These are phyloP conservation scores for Agrochola lota DNA, from an alignment of 2,888 invertebrate species.

Conservation along the genomic window DNA sequence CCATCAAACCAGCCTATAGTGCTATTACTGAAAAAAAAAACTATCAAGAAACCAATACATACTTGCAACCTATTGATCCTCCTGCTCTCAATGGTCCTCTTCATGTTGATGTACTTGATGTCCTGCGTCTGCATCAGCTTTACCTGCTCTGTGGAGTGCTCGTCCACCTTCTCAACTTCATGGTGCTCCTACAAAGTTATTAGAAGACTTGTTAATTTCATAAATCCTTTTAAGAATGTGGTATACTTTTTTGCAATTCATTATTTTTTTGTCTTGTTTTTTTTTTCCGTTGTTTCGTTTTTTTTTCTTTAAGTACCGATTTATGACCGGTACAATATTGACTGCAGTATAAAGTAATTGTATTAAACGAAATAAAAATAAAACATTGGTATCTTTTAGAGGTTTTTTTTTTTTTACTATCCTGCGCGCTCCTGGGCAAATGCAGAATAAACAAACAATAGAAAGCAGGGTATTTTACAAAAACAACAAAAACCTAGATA, in stretches of 20 bases:
- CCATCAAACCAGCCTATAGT: too few species aligned
- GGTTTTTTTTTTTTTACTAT: too few species aligned
- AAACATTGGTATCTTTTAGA: not conserved
- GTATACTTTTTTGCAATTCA: not conserved
- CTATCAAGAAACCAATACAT: not conserved
- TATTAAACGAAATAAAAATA: not conserved
- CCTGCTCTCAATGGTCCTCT: slow-evolving; percentile 95
- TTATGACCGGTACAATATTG: not conserved
- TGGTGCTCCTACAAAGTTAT: slow-evolving; percentile 89
- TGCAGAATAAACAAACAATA: too few species aligned
- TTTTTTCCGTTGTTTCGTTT: not conserved
- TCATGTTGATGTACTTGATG: slow-evolving; percentile 96
- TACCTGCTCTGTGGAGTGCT: slow-evolving; percentile 95
- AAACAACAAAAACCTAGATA: too few species aligned
- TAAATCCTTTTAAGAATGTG: not conserved
- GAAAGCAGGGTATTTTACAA: too few species aligned
- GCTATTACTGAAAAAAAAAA: not conserved
- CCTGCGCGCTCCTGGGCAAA: too few species aligned
- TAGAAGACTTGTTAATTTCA: not conserved
- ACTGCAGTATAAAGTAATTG: not conserved
- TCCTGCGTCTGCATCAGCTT: slow-evolving; percentile 98
- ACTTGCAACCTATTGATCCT: slow-evolving; percentile 90
- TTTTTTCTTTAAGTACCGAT: not conserved
- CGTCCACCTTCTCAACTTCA: slow-evolving; percentile 92
- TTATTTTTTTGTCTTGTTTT: accelerated